Percentiles rank a stretch among this genome's conserved stretches.
Evolutionary conservation across 2,888 invertebrate species (phyloP).

Genomic region (Ochropacha duplaris): DNA sequence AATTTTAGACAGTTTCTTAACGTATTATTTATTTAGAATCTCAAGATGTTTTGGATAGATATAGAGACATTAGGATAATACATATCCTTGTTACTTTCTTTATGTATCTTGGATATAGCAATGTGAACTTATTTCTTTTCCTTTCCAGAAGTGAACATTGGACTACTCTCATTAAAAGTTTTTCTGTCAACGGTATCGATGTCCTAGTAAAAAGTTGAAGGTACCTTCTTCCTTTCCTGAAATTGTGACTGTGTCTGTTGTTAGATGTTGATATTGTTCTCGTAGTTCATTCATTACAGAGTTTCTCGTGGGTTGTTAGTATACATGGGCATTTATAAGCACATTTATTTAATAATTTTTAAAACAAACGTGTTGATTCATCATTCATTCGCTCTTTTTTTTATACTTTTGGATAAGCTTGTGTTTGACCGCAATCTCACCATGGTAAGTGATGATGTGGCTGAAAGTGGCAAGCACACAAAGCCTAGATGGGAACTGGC

Average conservation of each 20-base stretch:
- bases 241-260: neutral
- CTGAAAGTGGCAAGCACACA: too few relatives aligned
- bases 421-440: too few relatives aligned
- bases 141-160: neutral
- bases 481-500: too few relatives aligned
- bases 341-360: too few relatives aligned
- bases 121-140: neutral
- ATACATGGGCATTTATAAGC: too few relatives aligned
- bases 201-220: slow-evolving; percentile 1
- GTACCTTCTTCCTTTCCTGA: neutral
- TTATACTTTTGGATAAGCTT: too few relatives aligned
- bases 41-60: too few relatives aligned
- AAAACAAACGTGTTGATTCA: too few relatives aligned
- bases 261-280: neutral
- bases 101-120: neutral
- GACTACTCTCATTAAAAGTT: slow-evolving; percentile 5
- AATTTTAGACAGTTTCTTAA: neutral
- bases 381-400: too few relatives aligned
- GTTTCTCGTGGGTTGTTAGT: neutral
- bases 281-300: neutral
- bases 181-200: slow-evolving; percentile 4
- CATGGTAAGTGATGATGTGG: too few relatives aligned
- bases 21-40: too few relatives aligned
- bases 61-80: too few relatives aligned
- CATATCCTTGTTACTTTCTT: neutral